A percentile compares a stretch with the other conserved stretches of the same genome.
Evolutionary conservation across 2,113 vertebrate genomes (phyloP).

Genomic region (Bothrops jararaca): DNA sequence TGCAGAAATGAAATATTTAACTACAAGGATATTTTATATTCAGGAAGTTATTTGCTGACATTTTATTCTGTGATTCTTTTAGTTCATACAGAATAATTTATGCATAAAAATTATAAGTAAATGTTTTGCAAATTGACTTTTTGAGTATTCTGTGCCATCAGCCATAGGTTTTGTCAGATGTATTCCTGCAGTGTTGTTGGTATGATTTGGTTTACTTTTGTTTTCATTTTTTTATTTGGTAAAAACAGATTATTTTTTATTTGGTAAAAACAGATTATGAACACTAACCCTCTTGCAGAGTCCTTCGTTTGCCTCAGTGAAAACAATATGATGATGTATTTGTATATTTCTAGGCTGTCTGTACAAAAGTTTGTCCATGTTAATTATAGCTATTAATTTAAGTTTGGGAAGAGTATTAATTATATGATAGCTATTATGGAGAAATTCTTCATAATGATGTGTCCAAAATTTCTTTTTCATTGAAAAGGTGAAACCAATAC

Average conservation of each 20-base stretch:
- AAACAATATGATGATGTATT: slow-evolving; percentile 52
- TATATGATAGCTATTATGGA: slow-evolving; percentile 44
- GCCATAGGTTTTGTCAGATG: slow-evolving; percentile 66
- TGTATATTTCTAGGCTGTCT: slow-evolving; percentile 52
- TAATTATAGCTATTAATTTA: slow-evolving; percentile 70
- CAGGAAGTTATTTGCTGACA: slow-evolving; percentile 71
- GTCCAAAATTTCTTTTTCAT: slow-evolving; percentile 53
- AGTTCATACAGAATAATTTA: slow-evolving; percentile 67
- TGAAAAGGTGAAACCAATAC: slow-evolving; percentile 39
- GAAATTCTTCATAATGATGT: slow-evolving; percentile 30
- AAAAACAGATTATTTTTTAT: slow-evolving; percentile 63
- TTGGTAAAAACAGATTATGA: slow-evolving; percentile 58
- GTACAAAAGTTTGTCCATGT: slow-evolving; percentile 45
- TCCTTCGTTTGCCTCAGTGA: slow-evolving; percentile 52
- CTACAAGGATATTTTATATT: slow-evolving; percentile 69
- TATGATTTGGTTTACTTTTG: slow-evolving; percentile 26
- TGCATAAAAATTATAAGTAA: slow-evolving; percentile 64
- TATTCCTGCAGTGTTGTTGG: slow-evolving; percentile 55
- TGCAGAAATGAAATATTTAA: slow-evolving; percentile 77
- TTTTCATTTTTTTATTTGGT: slow-evolving; percentile 48
- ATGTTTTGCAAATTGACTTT: slow-evolving; percentile 64
- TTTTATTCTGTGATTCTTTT: slow-evolving; percentile 70
- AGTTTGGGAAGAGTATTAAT: slow-evolving; percentile 59
- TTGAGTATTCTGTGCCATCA: slow-evolving; percentile 63
- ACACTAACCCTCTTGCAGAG: slow-evolving; percentile 56